Percentiles rank a stretch among this genome's conserved stretches.
These are phyloP conservation scores for Cheilosia soror DNA, from an alignment of 2,888 invertebrate species.

Conservation along the genomic window DNA sequence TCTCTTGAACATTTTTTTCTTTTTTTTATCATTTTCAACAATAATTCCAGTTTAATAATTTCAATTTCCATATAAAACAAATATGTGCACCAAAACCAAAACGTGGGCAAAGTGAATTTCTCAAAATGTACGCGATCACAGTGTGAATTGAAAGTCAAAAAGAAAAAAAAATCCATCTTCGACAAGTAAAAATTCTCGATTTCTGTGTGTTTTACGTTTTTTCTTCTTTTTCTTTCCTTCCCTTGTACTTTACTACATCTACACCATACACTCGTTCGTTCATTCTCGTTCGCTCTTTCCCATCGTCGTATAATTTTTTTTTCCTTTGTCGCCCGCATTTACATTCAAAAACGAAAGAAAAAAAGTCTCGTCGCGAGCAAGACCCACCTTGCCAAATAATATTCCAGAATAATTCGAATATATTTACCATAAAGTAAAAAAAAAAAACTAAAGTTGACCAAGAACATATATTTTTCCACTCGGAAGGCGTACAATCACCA, in stretches of 20 bases:
- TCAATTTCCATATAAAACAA: slow-evolving; percentile 51
- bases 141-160: slow-evolving; percentile 62
- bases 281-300: slow-evolving; percentile 71
- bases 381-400: slow-evolving; percentile 74
- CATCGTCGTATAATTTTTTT: slow-evolving; percentile 68
- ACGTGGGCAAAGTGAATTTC: slow-evolving; percentile 54
- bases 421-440: slow-evolving; percentile 3
- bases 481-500: slow-evolving; percentile 61
- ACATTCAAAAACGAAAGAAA: slow-evolving; percentile 40
- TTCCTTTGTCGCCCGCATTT: slow-evolving; percentile 75
- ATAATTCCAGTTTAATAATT: slow-evolving; percentile 63
- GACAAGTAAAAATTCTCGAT: slow-evolving; percentile 61
- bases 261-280: slow-evolving; percentile 51
- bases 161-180: slow-evolving; percentile 62
- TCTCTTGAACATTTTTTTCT: slow-evolving; percentile 70
- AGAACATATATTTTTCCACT: slow-evolving; percentile 16
- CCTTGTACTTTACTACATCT: slow-evolving; percentile 54
- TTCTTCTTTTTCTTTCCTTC: slow-evolving; percentile 58
- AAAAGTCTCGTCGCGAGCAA: slow-evolving; percentile 65
- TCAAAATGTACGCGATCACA: slow-evolving; percentile 44
- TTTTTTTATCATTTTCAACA: slow-evolving; percentile 70
- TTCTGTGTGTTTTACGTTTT: slow-evolving; percentile 72
- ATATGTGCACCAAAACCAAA: slow-evolving; percentile 27
- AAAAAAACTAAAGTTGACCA: slow-evolving; percentile 16
- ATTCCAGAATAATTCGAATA: slow-evolving; percentile 58